Evolutionary conservation across 1,140 invertebrate genomes (phyloP), one percentile per base, ranked within the genome.

Genomic region (Eciton burchellii): DNA sequence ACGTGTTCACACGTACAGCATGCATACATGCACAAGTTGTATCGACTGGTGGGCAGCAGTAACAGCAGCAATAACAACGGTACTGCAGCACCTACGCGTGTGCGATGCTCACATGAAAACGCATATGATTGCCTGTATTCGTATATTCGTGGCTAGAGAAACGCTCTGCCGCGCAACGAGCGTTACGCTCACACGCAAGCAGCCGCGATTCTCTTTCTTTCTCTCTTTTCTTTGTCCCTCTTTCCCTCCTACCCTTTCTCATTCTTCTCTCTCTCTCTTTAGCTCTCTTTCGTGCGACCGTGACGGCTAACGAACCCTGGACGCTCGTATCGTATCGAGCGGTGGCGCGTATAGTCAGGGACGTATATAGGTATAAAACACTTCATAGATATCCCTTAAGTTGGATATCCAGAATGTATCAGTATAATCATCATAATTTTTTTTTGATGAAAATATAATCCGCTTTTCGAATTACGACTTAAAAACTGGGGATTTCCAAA

Each of bases 301-400:
- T 89, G 89, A 90, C 89, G 89, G 84, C 82, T 90, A 90, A 90
- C 89, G 88, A 90, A 90, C 89, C 88, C 84, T 88, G 79, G 79
- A 85, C 84, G 79, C 70, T 77, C 77, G 83, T 89, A 84, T 85
- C 86, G 79, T 88, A 88, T 88, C 84, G 87, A 88, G 87, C 87
- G 87, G 87, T 79, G 83, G 79, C 87, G 86, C 63, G 81, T 85
- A 85, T n/a, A 41, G 14, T 66, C 86, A 88, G 86, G 83, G 62
- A 70, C 83, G 85, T 83, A 81, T 60, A 11, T 45, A 81, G 82
- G 12, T 29, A 24, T 9, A 11, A 45, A n/a, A 12, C 41, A 6
- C 43, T 63, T 47, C 12, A 47, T n/a, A 74, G 29, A 4, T 29
- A 45, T 8, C 47, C 6, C 63, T 12, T 57, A 56, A 76, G 21